Evolutionary conservation across 2,113 vertebrate species (phyloP).

Genomic region (Verasper variegatus): DNA sequence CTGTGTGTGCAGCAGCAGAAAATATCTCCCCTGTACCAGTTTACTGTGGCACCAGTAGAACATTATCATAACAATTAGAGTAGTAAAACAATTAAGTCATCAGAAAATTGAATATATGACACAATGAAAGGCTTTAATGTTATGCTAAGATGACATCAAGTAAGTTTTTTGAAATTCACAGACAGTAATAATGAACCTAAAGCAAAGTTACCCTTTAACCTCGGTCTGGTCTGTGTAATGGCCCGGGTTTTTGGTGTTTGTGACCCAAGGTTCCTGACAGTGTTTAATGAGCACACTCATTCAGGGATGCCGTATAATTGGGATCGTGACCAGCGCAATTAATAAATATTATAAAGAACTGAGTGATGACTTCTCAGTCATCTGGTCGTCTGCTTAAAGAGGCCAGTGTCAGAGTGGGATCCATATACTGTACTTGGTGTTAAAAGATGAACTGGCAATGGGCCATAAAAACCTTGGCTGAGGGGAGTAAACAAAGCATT

Average conservation of each 20-base stretch:
- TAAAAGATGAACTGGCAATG: slow-evolving; percentile 16
- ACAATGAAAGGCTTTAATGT: background rate
- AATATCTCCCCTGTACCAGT: background rate
- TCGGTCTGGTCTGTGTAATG: background rate
- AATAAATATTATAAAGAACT: slow-evolving; percentile 11
- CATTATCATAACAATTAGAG: background rate
- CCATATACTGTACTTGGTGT: slow-evolving; percentile 1
- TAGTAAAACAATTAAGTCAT: background rate
- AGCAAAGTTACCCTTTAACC: background rate
- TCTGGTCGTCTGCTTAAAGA: slow-evolving; percentile 3
- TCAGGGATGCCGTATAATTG: background rate
- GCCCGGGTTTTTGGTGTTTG: background rate
- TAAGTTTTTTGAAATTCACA: background rate
- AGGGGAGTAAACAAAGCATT: slow-evolving; percentile 20
- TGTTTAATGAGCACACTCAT: background rate
- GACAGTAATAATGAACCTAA: background rate
- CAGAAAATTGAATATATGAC: background rate
- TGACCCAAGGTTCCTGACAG: background rate
- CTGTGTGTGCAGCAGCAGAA: background rate
- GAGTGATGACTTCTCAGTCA: background rate
- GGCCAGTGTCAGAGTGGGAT: background rate
- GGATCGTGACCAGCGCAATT: slow-evolving; percentile 2
- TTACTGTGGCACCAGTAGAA: background rate
- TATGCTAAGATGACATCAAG: background rate
- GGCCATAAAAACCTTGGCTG: slow-evolving; percentile 26